Conservation (phyloP, 2,888 invertebrate genomes). For the Tenthredo distinguenda region DNA sequence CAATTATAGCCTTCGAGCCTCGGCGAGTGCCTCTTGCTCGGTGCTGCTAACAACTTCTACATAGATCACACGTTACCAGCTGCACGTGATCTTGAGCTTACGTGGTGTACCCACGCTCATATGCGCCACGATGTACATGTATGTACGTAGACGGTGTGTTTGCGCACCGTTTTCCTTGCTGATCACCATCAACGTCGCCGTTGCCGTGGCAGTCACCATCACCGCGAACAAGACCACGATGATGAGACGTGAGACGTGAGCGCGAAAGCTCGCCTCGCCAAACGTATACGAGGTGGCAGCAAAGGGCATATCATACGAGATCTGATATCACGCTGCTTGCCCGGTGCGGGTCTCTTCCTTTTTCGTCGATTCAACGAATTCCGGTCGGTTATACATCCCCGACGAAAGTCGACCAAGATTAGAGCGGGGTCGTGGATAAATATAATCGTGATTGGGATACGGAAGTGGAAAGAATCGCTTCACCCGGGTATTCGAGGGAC, state of each 20-base stretch:
- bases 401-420: background rate
- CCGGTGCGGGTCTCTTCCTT: background rate
- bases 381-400: background rate
- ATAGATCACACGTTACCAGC: slow-evolving; percentile 15
- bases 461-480: slow-evolving; percentile 1
- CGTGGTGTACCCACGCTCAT: background rate
- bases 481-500: background rate
- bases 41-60: slow-evolving; percentile 26
- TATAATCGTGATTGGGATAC: slow-evolving; percentile 17
- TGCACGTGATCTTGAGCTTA: slow-evolving; percentile 17
- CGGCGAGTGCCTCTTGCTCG: slow-evolving; percentile 32
- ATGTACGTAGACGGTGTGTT: background rate
- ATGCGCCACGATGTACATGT: background rate
- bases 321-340: background rate
- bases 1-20: slow-evolving; percentile 66
- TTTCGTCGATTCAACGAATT: background rate
- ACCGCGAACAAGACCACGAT: background rate
- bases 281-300: background rate
- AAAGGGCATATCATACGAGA: slow-evolving; percentile 20
- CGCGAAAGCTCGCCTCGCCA: background rate
- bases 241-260: background rate
- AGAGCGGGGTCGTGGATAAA: background rate
- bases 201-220: background rate
- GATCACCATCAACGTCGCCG: background rate
- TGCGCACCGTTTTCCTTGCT: background rate